A percentile compares a stretch with the other conserved stretches of the same genome.
Evolutionary conservation across 2,797 vertebrate genomes (phyloP).

Genomic region (Petrocephalus sullivani): DNA sequence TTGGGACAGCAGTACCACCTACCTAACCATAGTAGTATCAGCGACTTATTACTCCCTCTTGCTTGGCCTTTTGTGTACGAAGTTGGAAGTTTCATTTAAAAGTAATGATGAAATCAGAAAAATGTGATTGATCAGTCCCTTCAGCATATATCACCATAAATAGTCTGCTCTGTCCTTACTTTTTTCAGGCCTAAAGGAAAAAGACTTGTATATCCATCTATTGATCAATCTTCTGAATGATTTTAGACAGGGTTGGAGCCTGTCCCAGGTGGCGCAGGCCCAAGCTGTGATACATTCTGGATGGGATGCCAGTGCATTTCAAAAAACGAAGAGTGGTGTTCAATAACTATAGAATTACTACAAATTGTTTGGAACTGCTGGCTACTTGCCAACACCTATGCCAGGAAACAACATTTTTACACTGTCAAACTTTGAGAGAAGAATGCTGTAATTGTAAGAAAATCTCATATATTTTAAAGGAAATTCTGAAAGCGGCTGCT

Average conservation of each 20-base stretch:
- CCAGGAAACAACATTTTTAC: background rate
- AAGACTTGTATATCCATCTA: background rate
- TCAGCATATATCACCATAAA: background rate
- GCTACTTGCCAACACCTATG: background rate
- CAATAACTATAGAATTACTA: background rate
- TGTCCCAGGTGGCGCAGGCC: background rate
- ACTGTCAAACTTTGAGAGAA: background rate
- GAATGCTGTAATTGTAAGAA: background rate
- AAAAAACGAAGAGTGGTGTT: background rate
- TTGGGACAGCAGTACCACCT: background rate
- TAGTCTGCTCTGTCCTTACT: background rate
- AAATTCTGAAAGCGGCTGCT: background rate
- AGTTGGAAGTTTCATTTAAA: background rate
- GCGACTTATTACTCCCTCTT: background rate
- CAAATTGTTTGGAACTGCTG: background rate
- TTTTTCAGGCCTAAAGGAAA: background rate
- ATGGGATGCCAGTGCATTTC: background rate
- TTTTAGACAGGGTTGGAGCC: background rate
- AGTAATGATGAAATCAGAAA: too few species aligned
- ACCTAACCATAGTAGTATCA: background rate
- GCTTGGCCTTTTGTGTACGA: background rate
- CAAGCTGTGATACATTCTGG: background rate
- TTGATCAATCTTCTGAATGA: background rate
- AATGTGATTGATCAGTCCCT: too few species aligned
- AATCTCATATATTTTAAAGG: background rate